Base-by-base conservation (phyloP, 1,140 invertebrate genomes). In the Neodiprion lecontei region DNA sequence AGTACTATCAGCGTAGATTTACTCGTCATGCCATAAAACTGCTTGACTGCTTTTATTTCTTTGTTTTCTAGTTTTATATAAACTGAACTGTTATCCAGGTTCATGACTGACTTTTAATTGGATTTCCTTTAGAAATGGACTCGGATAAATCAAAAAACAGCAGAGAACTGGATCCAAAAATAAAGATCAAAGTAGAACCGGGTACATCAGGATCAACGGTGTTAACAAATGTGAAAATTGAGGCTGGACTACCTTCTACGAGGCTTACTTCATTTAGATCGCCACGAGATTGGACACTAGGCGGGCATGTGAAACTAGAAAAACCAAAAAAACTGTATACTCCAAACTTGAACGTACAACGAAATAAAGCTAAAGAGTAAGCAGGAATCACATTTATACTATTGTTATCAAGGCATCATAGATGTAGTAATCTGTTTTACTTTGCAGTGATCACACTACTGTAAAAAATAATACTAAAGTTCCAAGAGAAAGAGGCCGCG, bases 341-440 rank as follows among this genome's bases (percentile, higher is more conserved):
- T 9, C 87, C 87, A 67, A 88, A 88, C 78, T 73, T 88, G 7
- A 88, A 88, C 81, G 85, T 81, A 17, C 85, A 85, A 48, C 82
- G 86, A 70, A 85, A 77, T 49, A 88, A 86, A 47, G 86, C 85
- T 75, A 84, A 82, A 61, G 84, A 86, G 87, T 88, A 82, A 76
- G 83, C 17, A 48, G 7, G 14, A 14, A 65, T 65, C 40, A 21
- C 8, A 23, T 69, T 69, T 47, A 79, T 10, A 12, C 48, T 71
- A 71, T 71, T 40, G 10, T 49, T 8, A 50, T 23, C 12, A 69
- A 71, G 7, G 48, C 72, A 17, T 28, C 17, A 72, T 65, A 40
- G 17, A 21, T 40, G 28, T 40, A 40, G 5, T 40, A 66, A 66
- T 14, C 48, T 49, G 23, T 73, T 68, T 72, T 70, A 61, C 68